Conservation (phyloP, 2,797 vertebrate species). For the Phoebastria nigripes region DNA sequence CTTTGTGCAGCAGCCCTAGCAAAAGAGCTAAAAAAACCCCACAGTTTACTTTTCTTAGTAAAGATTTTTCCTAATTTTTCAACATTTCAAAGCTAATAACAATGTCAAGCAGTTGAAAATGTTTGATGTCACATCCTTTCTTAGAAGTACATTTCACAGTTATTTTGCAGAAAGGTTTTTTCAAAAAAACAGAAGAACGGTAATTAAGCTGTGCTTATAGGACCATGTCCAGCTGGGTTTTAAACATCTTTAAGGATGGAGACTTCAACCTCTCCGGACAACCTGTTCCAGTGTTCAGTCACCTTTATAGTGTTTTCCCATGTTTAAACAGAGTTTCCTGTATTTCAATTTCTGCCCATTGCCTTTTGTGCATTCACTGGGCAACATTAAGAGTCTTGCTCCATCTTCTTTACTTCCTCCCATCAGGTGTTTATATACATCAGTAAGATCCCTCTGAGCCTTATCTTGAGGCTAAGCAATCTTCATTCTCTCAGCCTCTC, state of each 20-base stretch:
- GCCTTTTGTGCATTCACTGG: neutral
- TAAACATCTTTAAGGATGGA: neutral
- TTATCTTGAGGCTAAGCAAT: neutral
- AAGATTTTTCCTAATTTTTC: neutral
- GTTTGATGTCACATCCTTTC: neutral
- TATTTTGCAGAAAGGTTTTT: neutral
- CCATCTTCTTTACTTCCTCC: neutral
- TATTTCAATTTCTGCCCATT: neutral
- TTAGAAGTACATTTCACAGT: neutral
- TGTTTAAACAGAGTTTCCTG: neutral
- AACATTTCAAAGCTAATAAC: neutral
- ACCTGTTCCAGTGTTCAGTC: neutral
- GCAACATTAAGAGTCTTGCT: neutral
- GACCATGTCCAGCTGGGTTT: neutral
- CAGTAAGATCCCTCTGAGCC: neutral
- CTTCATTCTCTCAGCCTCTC: neutral
- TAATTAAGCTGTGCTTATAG: neutral
- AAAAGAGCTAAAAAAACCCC: neutral
- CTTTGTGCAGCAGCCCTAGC: neutral
- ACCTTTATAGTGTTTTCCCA: neutral
- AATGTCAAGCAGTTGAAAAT: neutral
- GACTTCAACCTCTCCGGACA: neutral
- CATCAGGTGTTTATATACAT: neutral
- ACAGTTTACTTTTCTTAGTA: neutral
- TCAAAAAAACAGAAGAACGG: neutral